A percentile compares a stretch with the other conserved stretches of the same genome.
Evolutionary conservation across 1,140 invertebrate genomes (phyloP).

Genomic region (Cyclargus thomasi): DNA sequence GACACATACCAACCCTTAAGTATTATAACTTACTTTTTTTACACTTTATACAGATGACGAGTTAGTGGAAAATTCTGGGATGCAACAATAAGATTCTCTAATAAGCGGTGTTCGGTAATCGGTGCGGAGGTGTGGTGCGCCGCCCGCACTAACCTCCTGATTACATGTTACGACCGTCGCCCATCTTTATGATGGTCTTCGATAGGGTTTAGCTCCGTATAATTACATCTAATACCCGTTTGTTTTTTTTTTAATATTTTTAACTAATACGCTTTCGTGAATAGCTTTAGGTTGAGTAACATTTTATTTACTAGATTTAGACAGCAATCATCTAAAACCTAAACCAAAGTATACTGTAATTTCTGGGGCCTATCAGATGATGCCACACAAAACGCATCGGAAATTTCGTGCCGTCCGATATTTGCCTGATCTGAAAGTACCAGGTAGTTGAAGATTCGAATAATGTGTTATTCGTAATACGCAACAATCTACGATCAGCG

Average conservation of each 20-base stretch:
- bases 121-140: background rate
- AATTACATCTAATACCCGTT: background rate
- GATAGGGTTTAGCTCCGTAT: background rate
- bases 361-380: too few species aligned
- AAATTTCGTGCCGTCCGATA: background rate
- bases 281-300: background rate
- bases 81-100: background rate
- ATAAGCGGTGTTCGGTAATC: background rate
- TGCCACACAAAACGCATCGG: background rate
- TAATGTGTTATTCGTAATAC: background rate
- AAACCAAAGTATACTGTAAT: background rate
- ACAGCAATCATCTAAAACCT: background rate
- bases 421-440: too few species aligned
- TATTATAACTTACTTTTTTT: too few species aligned
- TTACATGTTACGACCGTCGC: background rate
- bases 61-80: background rate
- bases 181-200: background rate
- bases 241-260: background rate
- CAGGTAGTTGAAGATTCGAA: too few species aligned
- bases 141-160: background rate
- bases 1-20: too few species aligned
- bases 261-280: background rate
- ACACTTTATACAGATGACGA: background rate
- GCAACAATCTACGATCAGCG: background rate
- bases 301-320: background rate